Evolutionary conservation across 92 coral and sea anemone genomes (phyloP), one percentile per base, ranked within the genome.

Genomic region (Montipora capitata): DNA sequence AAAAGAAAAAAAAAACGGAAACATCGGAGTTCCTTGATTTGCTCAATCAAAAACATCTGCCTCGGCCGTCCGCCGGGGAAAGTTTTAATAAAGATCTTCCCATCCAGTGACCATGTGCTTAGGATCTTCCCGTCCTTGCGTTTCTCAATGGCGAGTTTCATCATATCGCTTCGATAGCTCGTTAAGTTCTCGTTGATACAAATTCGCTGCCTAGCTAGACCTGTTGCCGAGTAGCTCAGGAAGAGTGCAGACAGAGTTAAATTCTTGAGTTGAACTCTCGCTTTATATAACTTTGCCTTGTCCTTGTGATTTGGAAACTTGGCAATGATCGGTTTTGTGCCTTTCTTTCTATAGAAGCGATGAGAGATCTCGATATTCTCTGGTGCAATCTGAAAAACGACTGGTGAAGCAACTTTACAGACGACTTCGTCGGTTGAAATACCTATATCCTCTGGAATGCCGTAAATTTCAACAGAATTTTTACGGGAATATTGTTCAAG

Each of bases 271-370:
- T 58, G 64, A 58, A 58, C 64, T 58, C 64, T 51, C 57, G 68
- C 35, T 35, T 66, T 66, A 18, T 66, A 66, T 20, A 20, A 14
- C 56, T 40, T 71, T 42, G 76, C 56, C 27, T 44, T 43, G 76
- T 71, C 76, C 11, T 71, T 71, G 76, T 71, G 57, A 43, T 71
- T 71, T 13, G 56, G 27, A 42, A 71, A 71, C 42, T 71, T 71
- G 7, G 76, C 76, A 43, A 71, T 71, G 14, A 71, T 71, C n/a
- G 76, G 76, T 43, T 71, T 71, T 12, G 14, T n/a, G 3, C 76
- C 76, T 71, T 71, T 71, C 35, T 71, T 71, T 11, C 76, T 71
- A 2, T 71, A 13, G 0, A 48, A 48, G 52, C 52, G 52, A 48
- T 48, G 52, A 48, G 52, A 48, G 52, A 48, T 48, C 52, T 48